Percentiles rank a stretch among this genome's conserved stretches.
phyloP scores from a whole-genome alignment of 2,113 vertebrate species.

The Hiodon tergisus region DNA sequence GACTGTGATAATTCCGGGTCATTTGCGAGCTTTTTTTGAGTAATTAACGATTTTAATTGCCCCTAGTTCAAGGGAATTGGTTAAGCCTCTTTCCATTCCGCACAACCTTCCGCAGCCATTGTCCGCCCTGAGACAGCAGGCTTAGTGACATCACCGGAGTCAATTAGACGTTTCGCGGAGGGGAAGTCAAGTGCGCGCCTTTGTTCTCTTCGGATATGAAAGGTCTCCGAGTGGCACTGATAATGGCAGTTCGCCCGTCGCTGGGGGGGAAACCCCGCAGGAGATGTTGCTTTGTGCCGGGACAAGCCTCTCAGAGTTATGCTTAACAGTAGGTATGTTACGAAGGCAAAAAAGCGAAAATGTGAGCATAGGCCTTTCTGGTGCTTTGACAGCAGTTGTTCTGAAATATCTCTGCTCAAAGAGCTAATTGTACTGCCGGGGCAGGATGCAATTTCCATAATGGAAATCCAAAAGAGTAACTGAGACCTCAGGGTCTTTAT shows the following conservation, averaged over 20 bases:
- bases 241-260: constrained; percentile 36
- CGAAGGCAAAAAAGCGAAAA: constrained; percentile 25
- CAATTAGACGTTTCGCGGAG: constrained; percentile 55
- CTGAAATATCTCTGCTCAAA: constrained; percentile 5
- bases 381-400: constrained; percentile 25
- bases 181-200: constrained; percentile 42
- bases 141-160: constrained; percentile 59
- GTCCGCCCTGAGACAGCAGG: constrained; percentile 32
- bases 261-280: constrained; percentile 21
- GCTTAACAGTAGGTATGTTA: constrained; percentile 15
- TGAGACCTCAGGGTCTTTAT: constrained; percentile 21
- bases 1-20: constrained; percentile 52
- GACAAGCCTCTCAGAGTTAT: constrained; percentile 21
- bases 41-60: constrained; percentile 68
- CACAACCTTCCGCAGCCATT: constrained; percentile 48
- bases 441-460: constrained; percentile 20
- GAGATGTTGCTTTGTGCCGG: constrained; percentile 23
- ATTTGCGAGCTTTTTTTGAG: constrained; percentile 49
- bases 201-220: constrained; percentile 47
- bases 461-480: constrained; percentile 8
- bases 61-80: constrained; percentile 58
- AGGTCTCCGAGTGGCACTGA: constrained; percentile 39
- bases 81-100: constrained; percentile 47
- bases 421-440: background rate
- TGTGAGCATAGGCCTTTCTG: constrained; percentile 11